A percentile compares a stretch with the other conserved stretches of the same genome.
Evolutionary conservation across 2,113 vertebrate genomes (phyloP).

Genomic region (Eurystomus gularis): DNA sequence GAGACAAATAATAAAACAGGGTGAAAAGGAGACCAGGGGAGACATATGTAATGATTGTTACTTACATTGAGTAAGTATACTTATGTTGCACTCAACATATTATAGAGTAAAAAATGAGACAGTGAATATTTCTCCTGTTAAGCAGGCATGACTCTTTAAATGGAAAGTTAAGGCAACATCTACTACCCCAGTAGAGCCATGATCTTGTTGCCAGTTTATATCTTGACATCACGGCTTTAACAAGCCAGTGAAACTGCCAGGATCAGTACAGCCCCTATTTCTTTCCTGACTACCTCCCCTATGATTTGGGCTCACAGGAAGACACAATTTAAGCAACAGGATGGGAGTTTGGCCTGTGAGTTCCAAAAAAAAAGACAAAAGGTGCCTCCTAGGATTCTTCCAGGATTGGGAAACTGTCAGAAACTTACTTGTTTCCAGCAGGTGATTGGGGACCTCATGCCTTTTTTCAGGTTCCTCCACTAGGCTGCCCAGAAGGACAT

Average conservation of each 20-base stretch:
- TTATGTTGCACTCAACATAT: background rate
- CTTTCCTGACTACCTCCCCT: background rate
- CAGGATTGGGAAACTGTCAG: background rate
- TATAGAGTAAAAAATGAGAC: background rate
- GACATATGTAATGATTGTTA: background rate
- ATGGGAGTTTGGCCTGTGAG: background rate
- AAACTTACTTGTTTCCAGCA: constrained; percentile 85
- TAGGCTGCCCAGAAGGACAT: constrained; percentile 78
- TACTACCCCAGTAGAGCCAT: background rate
- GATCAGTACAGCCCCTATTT: background rate
- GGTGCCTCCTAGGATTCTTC: background rate
- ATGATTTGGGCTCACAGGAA: background rate
- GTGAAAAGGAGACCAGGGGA: background rate
- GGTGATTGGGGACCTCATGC: constrained; percentile 75
- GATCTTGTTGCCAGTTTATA: background rate
- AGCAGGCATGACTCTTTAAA: background rate
- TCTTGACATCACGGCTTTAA: background rate
- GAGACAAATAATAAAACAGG: background rate
- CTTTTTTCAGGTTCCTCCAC: constrained; percentile 77
- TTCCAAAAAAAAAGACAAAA: background rate
- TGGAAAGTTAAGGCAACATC: background rate
- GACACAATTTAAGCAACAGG: background rate
- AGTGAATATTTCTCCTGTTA: background rate
- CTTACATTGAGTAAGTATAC: background rate
- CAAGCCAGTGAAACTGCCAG: background rate